Evolutionary conservation across 2,888 invertebrate genomes (phyloP), one percentile per base, ranked within the genome.

Genomic region (Augiades crinisus): DNA sequence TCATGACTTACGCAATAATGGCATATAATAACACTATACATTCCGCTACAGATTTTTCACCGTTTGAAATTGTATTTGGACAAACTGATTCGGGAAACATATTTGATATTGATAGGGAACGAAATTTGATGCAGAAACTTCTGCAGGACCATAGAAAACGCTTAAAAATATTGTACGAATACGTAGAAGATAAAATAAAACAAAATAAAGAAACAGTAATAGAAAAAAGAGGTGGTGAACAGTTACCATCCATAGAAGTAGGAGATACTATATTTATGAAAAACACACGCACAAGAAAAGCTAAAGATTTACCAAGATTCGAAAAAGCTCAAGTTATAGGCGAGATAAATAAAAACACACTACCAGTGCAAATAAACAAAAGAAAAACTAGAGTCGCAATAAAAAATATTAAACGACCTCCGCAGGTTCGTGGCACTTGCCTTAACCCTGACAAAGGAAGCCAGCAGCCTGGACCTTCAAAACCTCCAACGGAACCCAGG

Each of bases 261-360:
- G 43, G 41, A 1, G 19, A 51, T 1, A 37, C 13, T 3, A 27
- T 44, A 5, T 51, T 30, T 14, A n/a, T n/a, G n/a, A 47, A 75
- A 77, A 56, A n/a, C 57, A 3, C 75, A 75, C 27, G 16, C 31
- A 10, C 44, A 51, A 31, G 22, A 14, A 44, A 38, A 27, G 31
- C 21, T 31, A 44, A 51, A 19, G 51, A 37, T n/a, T 31, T 38
- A 31, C 31, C 51, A 3, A 10, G 51, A 13, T 45, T 22, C 19
- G 14, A 5, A 16, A 51, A 31, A 16, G 44, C 51, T 3, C 30
- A 21, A 14, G 37, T 51, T 22, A 3, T 24, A n/a, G 34, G 19
- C 10, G 6, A 7, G 12, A 3, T 7, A 4, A 3, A 47, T 21
- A 12, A 13, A 37, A 47, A 47, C 14, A 8, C 31, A 10, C 27